Evolutionary conservation across 37 sponge, comb jelly and placozoan genomes (phyloP).

Genomic region (Halichondria panicea): DNA sequence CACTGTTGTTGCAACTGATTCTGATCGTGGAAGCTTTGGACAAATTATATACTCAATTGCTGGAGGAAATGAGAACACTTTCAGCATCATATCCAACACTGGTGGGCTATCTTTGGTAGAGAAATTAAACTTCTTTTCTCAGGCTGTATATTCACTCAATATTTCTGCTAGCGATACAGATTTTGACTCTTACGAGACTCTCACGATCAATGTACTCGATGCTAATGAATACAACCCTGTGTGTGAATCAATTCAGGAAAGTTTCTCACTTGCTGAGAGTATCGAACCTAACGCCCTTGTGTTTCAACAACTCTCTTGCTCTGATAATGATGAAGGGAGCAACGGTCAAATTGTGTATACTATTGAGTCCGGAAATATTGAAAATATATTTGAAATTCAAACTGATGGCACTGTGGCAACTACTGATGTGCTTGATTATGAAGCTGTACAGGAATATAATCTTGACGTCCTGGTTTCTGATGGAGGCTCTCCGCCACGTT

Average conservation of each 20-base stretch:
- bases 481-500: background rate
- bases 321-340: slow-evolving; percentile 33
- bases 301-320: slow-evolving; percentile 31
- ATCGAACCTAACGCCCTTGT: background rate
- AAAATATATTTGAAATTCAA: background rate
- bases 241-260: slow-evolving; percentile 10
- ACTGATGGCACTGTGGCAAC: background rate
- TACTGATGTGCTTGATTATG: background rate
- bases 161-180: slow-evolving; percentile 46
- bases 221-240: slow-evolving; percentile 51
- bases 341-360: slow-evolving; percentile 31
- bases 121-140: slow-evolving; percentile 32
- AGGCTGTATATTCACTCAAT: slow-evolving; percentile 28
- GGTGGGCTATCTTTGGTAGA: slow-evolving; percentile 45
- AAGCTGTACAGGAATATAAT: slow-evolving; percentile 16
- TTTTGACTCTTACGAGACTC: slow-evolving; percentile 6
- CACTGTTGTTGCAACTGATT: slow-evolving; percentile 48
- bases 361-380: slow-evolving; percentile 23
- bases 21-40: slow-evolving; percentile 56
- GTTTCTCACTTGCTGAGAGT: background rate
- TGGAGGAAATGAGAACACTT: slow-evolving; percentile 7
- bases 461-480: slow-evolving; percentile 47
- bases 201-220: slow-evolving; percentile 41
- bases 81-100: slow-evolving; percentile 35
- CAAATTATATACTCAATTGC: slow-evolving; percentile 19